These are phyloP conservation scores for Hedya salicella DNA, from an alignment of 2,888 invertebrate genomes.

Conservation along the genomic window DNA sequence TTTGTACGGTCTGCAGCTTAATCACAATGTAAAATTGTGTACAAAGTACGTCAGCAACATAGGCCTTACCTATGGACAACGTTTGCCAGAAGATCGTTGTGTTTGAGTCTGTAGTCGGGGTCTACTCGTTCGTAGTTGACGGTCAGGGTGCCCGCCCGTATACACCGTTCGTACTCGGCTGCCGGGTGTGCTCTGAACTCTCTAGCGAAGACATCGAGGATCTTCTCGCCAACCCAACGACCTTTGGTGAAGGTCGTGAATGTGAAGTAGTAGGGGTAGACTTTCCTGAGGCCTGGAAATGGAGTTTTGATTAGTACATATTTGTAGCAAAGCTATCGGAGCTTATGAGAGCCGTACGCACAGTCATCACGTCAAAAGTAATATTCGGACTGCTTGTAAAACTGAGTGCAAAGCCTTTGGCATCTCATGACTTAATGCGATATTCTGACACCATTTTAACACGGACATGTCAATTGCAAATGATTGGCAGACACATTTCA, in stretches of 20 bases:
- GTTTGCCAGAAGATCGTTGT: conserved; percentile 96
- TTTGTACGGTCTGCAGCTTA: background rate
- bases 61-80: conserved; percentile 94
- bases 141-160: conserved; percentile 95
- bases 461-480: no score
- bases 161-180: conserved; percentile 96
- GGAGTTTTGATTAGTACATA: background rate
- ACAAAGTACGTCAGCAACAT: background rate
- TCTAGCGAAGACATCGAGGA: conserved; percentile 95
- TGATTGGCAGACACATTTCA: no score
- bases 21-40: background rate
- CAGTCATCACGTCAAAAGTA: no score
- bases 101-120: conserved; percentile 95
- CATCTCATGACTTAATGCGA: no score
- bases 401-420: no score
- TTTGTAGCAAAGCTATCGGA: background rate
- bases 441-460: no score
- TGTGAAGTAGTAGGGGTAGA: conserved; percentile 98
- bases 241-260: conserved; percentile 98
- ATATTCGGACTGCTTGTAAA: no score
- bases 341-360: no score
- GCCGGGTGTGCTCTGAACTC: conserved; percentile 98
- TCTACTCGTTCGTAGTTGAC: conserved; percentile 97
- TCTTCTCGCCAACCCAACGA: conserved; percentile 97
- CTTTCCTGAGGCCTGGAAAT: conserved; percentile 94